Conservation (phyloP, 2,888 invertebrate genomes). For the Patella depressa region DNA sequence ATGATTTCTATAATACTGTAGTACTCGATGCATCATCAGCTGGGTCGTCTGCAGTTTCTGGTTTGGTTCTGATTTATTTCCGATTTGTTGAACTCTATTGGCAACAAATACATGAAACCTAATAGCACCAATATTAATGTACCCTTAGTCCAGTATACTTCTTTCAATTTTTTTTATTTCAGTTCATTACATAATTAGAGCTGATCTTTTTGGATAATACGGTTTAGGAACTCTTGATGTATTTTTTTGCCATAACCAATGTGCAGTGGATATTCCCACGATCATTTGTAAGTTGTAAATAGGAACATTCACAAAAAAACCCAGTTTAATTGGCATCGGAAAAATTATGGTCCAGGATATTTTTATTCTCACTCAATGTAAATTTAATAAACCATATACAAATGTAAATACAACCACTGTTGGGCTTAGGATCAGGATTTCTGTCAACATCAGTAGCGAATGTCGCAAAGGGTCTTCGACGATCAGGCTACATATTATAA, state of each 20-base stretch:
- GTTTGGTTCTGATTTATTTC: constrained; percentile 16
- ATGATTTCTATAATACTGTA: constrained; percentile 24
- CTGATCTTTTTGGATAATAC: constrained; percentile 20
- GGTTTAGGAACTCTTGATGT: constrained; percentile 29
- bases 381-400: too few species aligned
- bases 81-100: constrained; percentile 30
- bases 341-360: constrained; percentile 19
- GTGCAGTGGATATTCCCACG: neutral
- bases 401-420: too few species aligned
- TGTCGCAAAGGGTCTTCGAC: neutral
- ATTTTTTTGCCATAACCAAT: constrained; percentile 25
- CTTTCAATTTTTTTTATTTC: neutral
- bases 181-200: constrained; percentile 1
- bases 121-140: neutral
- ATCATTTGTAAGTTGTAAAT: constrained; percentile 8
- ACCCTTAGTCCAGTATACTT: neutral
- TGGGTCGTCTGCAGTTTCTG: constrained; percentile 29
- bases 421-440: too few species aligned
- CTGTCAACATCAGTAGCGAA: neutral
- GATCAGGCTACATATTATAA: neutral
- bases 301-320: neutral
- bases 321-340: constrained; percentile 14
- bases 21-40: constrained; percentile 38
- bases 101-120: constrained; percentile 33
- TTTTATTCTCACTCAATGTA: too few species aligned